Percentiles rank a stretch among this genome's conserved stretches.
phyloP scores from a whole-genome alignment of 2,888 invertebrate genomes.

The Epistrophe eligans region DNA sequence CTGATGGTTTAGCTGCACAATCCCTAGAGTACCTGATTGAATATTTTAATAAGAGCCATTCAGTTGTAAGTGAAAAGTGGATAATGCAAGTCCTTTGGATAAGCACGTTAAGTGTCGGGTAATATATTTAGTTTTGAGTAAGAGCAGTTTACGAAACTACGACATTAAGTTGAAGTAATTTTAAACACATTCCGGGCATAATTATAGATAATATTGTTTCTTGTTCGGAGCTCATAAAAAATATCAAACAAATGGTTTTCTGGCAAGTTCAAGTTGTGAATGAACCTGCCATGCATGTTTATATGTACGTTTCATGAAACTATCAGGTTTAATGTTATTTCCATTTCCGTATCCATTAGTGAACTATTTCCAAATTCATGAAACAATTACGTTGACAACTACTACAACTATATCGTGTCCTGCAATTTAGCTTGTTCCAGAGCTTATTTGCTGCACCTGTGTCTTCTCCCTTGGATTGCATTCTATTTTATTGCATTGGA shows the following conservation, averaged over 20 bases:
- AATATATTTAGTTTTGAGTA: neutral
- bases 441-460: constrained; percentile 60
- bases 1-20: no score
- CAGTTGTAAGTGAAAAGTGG: constrained; percentile 18
- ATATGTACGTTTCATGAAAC: neutral
- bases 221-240: constrained; percentile 3
- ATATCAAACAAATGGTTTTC: neutral
- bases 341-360: constrained; percentile 29
- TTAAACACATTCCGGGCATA: neutral
- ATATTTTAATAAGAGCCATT: neutral
- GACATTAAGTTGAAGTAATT: neutral
- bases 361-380: constrained; percentile 43
- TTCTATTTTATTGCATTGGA: constrained; percentile 34
- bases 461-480: constrained; percentile 40
- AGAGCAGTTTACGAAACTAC: neutral
- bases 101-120: neutral
- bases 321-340: constrained; percentile 22
- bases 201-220: neutral
- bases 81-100: constrained; percentile 4
- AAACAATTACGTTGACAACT: constrained; percentile 35
- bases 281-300: neutral
- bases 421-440: constrained; percentile 17
- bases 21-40: neutral
- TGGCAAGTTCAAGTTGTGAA: neutral
- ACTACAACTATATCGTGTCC: constrained; percentile 10